These are phyloP conservation scores for Meteorus cinctellus DNA, from an alignment of 2,888 invertebrate species.

Conservation along the genomic window DNA sequence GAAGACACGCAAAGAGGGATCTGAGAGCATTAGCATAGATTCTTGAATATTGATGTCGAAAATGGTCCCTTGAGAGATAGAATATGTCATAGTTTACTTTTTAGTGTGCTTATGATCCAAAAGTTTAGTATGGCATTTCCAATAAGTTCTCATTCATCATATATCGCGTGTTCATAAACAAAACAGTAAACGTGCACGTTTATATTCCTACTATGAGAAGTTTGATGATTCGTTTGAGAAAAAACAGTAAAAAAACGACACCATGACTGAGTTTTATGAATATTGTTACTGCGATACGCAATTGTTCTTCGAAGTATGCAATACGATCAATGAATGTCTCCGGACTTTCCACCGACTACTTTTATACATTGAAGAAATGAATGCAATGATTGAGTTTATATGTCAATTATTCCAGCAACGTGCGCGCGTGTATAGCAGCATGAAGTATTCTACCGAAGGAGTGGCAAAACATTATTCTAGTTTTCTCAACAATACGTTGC, in stretches of 20 bases:
- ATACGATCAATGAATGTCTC: background rate
- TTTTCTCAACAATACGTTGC: slow-evolving; percentile 5
- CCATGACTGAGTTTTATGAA: too few species aligned
- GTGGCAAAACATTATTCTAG: slow-evolving; percentile 32
- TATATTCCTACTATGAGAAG: background rate
- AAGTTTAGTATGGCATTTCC: background rate
- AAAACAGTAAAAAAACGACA: too few species aligned
- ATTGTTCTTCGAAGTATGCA: too few species aligned
- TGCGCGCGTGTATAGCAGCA: slow-evolving; percentile 23
- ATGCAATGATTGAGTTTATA: slow-evolving; percentile 13
- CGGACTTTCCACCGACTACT: background rate
- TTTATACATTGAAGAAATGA: background rate
- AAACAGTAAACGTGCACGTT: too few species aligned
- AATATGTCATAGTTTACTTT: background rate
- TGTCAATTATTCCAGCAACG: slow-evolving; percentile 8
- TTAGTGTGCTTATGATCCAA: background rate
- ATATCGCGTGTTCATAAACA: too few species aligned
- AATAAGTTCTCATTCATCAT: too few species aligned
- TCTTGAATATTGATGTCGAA: background rate
- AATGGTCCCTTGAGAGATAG: background rate
- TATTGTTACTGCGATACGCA: too few species aligned
- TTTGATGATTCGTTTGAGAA: background rate
- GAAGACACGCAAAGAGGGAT: slow-evolving; percentile 18
- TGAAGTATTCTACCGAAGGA: slow-evolving; percentile 27
- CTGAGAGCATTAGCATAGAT: slow-evolving; percentile 29